Percentiles rank a stretch among this genome's conserved stretches.
phyloP scores from a whole-genome alignment of 2,888 invertebrate genomes.

The Piscicola geometra region DNA sequence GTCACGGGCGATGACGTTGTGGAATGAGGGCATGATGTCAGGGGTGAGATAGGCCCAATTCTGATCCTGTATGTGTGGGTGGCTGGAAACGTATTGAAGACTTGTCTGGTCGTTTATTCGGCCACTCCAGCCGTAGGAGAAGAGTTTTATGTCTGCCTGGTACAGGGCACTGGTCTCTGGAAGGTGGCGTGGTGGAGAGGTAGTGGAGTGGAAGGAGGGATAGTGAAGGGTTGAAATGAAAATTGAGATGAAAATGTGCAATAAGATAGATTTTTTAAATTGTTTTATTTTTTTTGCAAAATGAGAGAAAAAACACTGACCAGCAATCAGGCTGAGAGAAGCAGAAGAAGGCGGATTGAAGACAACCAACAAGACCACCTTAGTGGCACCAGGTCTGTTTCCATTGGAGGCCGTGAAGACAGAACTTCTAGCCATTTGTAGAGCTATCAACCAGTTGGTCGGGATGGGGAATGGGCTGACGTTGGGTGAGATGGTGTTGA shows the following conservation, averaged over 20 bases:
- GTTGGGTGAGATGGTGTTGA: constrained; percentile 26
- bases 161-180: constrained; percentile 1
- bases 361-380: constrained; percentile 28
- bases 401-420: constrained; percentile 25
- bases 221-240: background rate
- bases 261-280: background rate
- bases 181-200: background rate
- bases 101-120: background rate
- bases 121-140: constrained; percentile 12
- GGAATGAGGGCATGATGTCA: background rate
- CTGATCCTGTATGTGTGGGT: constrained; percentile 32
- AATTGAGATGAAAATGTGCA: background rate
- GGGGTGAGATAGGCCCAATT: constrained; percentile 33
- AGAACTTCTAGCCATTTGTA: constrained; percentile 23
- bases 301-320: background rate
- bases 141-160: constrained; percentile 25
- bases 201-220: background rate
- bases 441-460: constrained; percentile 16
- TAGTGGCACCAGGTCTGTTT: constrained; percentile 33
- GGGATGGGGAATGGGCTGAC: background rate
- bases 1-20: constrained; percentile 6
- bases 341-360: constrained; percentile 4
- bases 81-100: constrained; percentile 18
- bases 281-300: too few relatives aligned
- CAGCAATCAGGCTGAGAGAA: background rate